Evolutionary conservation across 2,113 vertebrate species (phyloP).

Genomic region (Actinemys pallida): DNA sequence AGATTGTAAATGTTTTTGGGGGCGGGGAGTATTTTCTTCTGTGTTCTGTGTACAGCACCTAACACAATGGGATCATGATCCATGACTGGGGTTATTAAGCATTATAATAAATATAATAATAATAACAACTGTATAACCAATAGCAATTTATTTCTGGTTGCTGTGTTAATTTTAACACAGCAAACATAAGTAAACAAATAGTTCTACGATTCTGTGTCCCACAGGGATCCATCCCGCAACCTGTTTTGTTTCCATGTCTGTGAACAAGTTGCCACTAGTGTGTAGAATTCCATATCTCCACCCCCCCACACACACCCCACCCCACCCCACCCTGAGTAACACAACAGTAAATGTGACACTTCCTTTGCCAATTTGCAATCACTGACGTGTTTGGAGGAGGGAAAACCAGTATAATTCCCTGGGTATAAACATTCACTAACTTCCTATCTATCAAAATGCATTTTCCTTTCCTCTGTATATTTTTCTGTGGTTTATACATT

Average conservation of each 20-base stretch:
- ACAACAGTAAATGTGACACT: not conserved
- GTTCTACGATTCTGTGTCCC: not conserved
- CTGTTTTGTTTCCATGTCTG: rapidly evolving
- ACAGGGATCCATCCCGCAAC: not conserved
- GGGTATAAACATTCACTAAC: not conserved
- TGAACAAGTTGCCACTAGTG: not conserved
- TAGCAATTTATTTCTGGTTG: not conserved
- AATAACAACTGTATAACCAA: not conserved
- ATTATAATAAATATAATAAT: not conserved
- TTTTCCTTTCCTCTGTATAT: not conserved
- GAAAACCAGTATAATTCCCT: not conserved
- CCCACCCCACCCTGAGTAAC: not conserved
- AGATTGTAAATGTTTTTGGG: not conserved
- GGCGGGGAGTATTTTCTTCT: not conserved
- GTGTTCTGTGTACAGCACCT: not conserved
- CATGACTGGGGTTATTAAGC: not conserved
- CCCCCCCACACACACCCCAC: not conserved
- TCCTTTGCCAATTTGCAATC: not conserved
- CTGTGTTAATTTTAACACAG: not conserved
- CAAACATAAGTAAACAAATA: not conserved
- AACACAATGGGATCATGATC: not conserved
- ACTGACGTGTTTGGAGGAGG: not conserved
- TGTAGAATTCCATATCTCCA: not conserved
- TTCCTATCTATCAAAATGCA: not conserved
- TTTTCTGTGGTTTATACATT: not conserved